Conservation (phyloP, 2,888 invertebrate genomes). For the Hydraecia micacea region DNA sequence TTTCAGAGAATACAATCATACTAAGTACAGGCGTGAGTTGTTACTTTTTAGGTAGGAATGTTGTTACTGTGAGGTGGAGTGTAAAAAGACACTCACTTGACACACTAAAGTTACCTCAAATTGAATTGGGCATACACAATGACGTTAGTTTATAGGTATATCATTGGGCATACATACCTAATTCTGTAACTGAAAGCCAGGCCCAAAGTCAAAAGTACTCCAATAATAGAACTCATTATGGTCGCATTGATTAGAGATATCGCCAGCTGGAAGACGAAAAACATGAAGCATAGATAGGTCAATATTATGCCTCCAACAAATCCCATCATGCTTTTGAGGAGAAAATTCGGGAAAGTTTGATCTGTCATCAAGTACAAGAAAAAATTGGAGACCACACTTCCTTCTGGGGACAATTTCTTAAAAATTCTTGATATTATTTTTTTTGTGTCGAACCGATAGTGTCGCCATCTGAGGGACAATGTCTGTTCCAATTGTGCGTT, state of each 20-base stretch:
- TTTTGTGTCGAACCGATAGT: slow-evolving; percentile 82
- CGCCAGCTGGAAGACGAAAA: slow-evolving; percentile 92
- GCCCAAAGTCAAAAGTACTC: slow-evolving; percentile 91
- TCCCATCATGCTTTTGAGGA: slow-evolving; percentile 91
- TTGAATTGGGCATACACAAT: too few relatives aligned
- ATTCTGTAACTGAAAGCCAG: slow-evolving; percentile 91
- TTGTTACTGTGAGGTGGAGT: not conserved
- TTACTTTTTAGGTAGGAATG: too few relatives aligned
- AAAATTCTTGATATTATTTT: slow-evolving; percentile 81
- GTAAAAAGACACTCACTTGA: too few relatives aligned
- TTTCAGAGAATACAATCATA: not conserved
- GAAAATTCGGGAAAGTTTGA: slow-evolving; percentile 89
- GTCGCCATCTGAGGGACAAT: slow-evolving; percentile 86
- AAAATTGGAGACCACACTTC: slow-evolving; percentile 78
- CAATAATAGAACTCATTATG: slow-evolving; percentile 91
- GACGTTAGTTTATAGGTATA: too few relatives aligned
- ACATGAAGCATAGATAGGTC: slow-evolving; percentile 92
- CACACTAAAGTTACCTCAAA: not conserved
- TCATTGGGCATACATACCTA: slow-evolving; percentile 71
- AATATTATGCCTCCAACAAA: slow-evolving; percentile 92
- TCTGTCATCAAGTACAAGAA: slow-evolving; percentile 82
- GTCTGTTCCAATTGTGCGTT: slow-evolving; percentile 83
- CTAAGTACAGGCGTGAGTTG: not conserved
- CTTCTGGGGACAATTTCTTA: slow-evolving; percentile 81
- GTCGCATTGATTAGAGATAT: slow-evolving; percentile 91